A percentile compares a stretch with the other conserved stretches of the same genome.
Conservation (phyloP, 2,797 vertebrate species). For the Myiothlypis coronata region DNA sequence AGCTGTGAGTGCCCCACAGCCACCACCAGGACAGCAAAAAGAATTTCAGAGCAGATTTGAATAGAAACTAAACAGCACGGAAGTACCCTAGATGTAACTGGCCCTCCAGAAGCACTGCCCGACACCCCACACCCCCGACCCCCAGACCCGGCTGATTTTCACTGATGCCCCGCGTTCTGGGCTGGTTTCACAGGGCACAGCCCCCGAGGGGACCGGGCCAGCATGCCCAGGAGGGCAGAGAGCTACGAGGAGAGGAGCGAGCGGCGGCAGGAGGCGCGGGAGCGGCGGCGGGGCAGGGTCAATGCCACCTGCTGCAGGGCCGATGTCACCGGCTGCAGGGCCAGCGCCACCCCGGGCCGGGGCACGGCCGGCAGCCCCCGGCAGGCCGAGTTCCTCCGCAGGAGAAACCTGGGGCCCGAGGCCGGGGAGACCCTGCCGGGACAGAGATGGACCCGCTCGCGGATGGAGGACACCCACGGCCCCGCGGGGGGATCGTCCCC, state of each 20-base stretch:
- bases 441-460: accelerated
- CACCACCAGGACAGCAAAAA: no score
- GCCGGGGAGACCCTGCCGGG: accelerated
- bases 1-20: not conserved
- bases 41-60: not conserved
- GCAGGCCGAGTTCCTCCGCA: conserved; percentile 68
- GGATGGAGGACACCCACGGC: no score
- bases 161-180: accelerated
- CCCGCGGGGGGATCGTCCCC: accelerated
- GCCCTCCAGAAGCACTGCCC: accelerated
- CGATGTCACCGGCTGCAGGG: conserved; percentile 32
- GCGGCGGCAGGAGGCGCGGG: conserved; percentile 65
- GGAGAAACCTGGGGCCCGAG: conserved; percentile 53
- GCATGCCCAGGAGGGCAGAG: conserved; percentile 65
- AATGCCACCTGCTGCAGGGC: conserved; percentile 44
- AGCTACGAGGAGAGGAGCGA: conserved; percentile 75
- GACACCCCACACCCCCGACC: accelerated
- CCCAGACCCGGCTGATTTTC: accelerated
- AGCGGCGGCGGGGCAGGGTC: conserved; percentile 37
- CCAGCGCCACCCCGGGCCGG: not conserved
- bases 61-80: accelerated
- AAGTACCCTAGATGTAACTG: accelerated
- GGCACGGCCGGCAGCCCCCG: conserved; percentile 9
- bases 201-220: not conserved
- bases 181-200: not conserved